Evolutionary conservation across 2,888 invertebrate species (phyloP).

Genomic region (Pyrochroa serraticornis): DNA sequence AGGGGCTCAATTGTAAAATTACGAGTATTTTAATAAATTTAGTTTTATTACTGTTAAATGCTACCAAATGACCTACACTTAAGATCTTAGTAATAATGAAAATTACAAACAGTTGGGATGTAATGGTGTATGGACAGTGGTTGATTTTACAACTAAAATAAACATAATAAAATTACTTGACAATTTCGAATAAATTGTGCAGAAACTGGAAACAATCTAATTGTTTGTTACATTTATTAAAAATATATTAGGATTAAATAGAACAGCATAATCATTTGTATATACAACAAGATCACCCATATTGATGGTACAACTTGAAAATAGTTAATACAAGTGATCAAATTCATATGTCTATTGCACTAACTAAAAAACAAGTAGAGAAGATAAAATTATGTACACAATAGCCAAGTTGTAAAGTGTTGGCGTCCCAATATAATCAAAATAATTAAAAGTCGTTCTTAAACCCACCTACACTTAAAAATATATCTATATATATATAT

Average conservation of each 20-base stretch:
- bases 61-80: constrained; percentile 51
- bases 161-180: constrained; percentile 30
- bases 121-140: constrained; percentile 43
- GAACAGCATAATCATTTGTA: constrained; percentile 36
- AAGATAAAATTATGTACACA: constrained; percentile 24
- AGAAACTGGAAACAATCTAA: constrained; percentile 2
- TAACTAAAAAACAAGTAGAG: constrained; percentile 33
- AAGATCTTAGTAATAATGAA: constrained; percentile 46
- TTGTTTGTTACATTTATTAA: constrained; percentile 18
- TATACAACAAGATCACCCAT: constrained; percentile 29
- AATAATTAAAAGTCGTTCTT: constrained; percentile 13
- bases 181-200: constrained; percentile 10
- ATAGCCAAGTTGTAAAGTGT: constrained; percentile 8
- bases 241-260: constrained; percentile 40
- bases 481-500: no score
- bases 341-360: constrained; percentile 37
- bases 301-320: constrained; percentile 26
- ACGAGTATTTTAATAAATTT: constrained; percentile 34
- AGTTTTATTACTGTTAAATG: constrained; percentile 47
- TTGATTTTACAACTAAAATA: constrained; percentile 33
- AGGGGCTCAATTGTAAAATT: background rate
- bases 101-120: constrained; percentile 43
- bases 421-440: constrained; percentile 6
- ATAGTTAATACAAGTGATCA: constrained; percentile 30
- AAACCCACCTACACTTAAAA: background rate